Evolutionary conservation across 2,113 vertebrate species (phyloP).

Genomic region (Dendrocopos noguchii): DNA sequence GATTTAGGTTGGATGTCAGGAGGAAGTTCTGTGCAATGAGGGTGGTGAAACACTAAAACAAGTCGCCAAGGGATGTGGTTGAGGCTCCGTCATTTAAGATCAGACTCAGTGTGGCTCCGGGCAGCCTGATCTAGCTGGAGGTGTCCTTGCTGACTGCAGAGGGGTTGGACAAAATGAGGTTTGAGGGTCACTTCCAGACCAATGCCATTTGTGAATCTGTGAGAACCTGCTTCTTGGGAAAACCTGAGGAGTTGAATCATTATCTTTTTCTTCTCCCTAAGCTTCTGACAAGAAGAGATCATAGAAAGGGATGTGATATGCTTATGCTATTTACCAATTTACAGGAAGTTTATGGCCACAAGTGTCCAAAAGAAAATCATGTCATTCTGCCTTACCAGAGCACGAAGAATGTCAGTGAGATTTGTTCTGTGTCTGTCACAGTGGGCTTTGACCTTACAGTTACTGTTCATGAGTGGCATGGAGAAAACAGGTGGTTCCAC

Average conservation of each 20-base stretch:
- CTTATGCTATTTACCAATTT: neutral
- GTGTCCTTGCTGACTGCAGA: too few species aligned
- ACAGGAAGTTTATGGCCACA: neutral
- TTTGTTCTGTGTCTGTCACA: neutral
- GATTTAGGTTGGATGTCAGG: too few species aligned
- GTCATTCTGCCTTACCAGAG: neutral
- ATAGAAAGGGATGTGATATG: neutral
- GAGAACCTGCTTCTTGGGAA: neutral
- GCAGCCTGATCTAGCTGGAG: too few species aligned
- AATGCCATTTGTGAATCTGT: too few species aligned
- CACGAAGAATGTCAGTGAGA: neutral
- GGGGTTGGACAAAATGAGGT: too few species aligned
- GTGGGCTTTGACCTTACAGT: neutral
- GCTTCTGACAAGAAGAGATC: neutral
- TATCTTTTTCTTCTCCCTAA: fast-evolving
- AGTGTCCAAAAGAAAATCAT: fast-evolving
- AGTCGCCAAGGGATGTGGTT: too few species aligned
- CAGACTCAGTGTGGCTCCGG: too few species aligned
- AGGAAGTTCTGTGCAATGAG: too few species aligned
- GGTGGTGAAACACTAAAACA: too few species aligned
- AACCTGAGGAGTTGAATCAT: neutral
- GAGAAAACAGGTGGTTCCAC: neutral
- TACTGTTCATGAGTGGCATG: neutral
- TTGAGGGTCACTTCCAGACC: too few species aligned
- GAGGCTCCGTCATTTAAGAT: too few species aligned